These are phyloP conservation scores for Pachliopta kotzebuea DNA, from an alignment of 2,888 invertebrate species.

Conservation along the genomic window DNA sequence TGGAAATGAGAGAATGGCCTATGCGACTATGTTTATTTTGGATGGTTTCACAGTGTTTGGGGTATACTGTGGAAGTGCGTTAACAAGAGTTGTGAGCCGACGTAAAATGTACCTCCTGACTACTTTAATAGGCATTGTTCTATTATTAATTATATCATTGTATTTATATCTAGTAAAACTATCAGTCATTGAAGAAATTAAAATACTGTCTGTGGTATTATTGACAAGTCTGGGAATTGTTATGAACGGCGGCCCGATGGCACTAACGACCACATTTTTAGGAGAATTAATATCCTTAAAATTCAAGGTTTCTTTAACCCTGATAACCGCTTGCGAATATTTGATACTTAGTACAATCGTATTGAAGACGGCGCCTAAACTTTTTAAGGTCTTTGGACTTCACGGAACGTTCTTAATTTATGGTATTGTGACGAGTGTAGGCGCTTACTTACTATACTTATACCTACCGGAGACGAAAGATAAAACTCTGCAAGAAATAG, in stretches of 20 bases:
- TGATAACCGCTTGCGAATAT: constrained; percentile 37
- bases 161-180: constrained; percentile 51
- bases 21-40: constrained; percentile 55
- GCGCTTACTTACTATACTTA: constrained; percentile 37
- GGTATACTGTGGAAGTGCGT: constrained; percentile 39
- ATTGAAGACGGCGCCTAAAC: constrained; percentile 43
- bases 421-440: constrained; percentile 40
- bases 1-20: constrained; percentile 46
- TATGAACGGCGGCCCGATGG: constrained; percentile 47
- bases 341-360: constrained; percentile 37
- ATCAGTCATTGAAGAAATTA: constrained; percentile 34
- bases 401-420: constrained; percentile 45
- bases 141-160: constrained; percentile 49
- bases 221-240: constrained; percentile 45
- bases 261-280: constrained; percentile 41
- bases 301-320: constrained; percentile 37
- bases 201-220: constrained; percentile 42
- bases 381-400: constrained; percentile 39
- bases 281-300: constrained; percentile 44
- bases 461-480: constrained; percentile 51
- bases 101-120: constrained; percentile 48
- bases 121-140: constrained; percentile 45
- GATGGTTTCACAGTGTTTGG: constrained; percentile 55
- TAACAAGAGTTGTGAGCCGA: constrained; percentile 34
- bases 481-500: not conserved